These are phyloP conservation scores for Acanthurus lineatus DNA, from an alignment of 2,797 vertebrate genomes.

Conservation along the genomic window DNA sequence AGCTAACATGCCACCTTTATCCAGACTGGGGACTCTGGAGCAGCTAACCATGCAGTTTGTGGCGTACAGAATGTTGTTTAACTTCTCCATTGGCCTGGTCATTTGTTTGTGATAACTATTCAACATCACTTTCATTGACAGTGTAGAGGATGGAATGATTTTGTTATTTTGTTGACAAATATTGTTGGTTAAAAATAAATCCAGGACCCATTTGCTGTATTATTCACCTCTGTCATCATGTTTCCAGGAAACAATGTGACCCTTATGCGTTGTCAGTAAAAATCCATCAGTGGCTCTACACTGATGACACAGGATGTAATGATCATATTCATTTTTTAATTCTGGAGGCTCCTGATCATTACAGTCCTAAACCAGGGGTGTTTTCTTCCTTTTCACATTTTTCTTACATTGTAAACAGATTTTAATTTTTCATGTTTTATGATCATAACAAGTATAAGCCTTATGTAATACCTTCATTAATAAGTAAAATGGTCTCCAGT, in stretches of 20 bases:
- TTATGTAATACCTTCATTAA: conserved; percentile 42
- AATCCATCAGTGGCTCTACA: not conserved
- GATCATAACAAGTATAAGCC: not conserved
- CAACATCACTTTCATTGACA: not conserved
- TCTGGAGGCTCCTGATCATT: not conserved
- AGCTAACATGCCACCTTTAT: conserved; percentile 43
- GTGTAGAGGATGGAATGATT: not conserved
- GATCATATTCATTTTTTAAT: conserved; percentile 8
- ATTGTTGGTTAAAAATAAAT: not conserved
- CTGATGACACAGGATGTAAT: not conserved
- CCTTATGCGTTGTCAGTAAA: not conserved
- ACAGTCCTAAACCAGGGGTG: not conserved
- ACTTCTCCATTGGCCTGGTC: not conserved
- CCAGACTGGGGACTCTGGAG: conserved; percentile 37
- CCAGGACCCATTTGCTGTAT: not conserved
- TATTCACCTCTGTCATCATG: not conserved
- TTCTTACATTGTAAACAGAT: not conserved
- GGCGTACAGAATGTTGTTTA: not conserved
- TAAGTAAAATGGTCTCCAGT: conserved; percentile 32
- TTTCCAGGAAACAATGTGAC: conserved; percentile 6
- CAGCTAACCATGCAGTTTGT: not conserved
- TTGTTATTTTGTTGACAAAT: not conserved
- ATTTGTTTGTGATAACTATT: conserved; percentile 2
- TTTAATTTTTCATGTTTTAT: conserved; percentile 46
- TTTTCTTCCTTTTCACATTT: not conserved